Conservation (phyloP, 1,140 invertebrate species). For the Platyscapa corneri region DNA sequence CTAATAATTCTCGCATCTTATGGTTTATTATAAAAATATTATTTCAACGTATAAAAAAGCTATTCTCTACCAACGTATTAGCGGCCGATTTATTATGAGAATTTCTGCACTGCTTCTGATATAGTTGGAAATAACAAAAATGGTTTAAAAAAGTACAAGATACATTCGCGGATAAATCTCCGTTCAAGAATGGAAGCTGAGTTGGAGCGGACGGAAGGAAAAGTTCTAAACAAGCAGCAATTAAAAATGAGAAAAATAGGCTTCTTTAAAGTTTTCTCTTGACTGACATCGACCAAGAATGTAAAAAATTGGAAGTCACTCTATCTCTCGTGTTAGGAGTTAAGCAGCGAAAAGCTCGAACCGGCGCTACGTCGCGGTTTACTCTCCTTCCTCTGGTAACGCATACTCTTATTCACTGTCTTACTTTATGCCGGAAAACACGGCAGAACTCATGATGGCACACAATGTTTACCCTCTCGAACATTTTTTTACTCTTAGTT, state of each 20-base stretch:
- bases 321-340: not conserved
- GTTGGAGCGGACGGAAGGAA: not conserved
- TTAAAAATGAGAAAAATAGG: conserved; percentile 1
- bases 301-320: conserved; percentile 40
- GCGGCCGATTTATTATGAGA: too few relatives aligned
- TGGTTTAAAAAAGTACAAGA: not conserved
- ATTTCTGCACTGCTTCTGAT: too few relatives aligned
- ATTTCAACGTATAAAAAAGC: too few relatives aligned
- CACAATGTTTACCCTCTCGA: conserved; percentile 1
- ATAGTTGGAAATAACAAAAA: not conserved
- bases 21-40: too few relatives aligned
- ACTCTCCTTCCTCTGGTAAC: not conserved
- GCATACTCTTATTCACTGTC: conserved; percentile 33
- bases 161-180: not conserved
- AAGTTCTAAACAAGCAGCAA: not conserved
- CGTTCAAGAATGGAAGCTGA: not conserved
- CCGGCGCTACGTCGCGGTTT: not conserved
- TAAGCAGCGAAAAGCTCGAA: not conserved
- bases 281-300: not conserved
- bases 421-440: not conserved
- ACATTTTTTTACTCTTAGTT: conserved; percentile 12
- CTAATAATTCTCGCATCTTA: too few relatives aligned
- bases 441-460: not conserved
- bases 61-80: too few relatives aligned
- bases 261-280: not conserved